phyloP scores from a whole-genome alignment of 2,113 vertebrate genomes.

The Hippocampus mohnikei region DNA sequence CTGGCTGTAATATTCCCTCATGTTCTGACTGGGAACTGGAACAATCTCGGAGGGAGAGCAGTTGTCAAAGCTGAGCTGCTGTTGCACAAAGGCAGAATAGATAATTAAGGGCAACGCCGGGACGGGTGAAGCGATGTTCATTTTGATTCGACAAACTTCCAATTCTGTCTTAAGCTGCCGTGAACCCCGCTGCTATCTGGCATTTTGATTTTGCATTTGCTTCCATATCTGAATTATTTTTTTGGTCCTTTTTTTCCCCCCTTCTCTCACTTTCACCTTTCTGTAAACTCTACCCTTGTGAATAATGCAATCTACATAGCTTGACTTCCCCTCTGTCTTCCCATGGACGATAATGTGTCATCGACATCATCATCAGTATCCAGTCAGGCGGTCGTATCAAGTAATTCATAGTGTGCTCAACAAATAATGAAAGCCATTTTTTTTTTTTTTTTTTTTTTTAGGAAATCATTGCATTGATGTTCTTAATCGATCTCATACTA shows the following conservation, averaged over 20 bases:
- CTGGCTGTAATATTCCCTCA: slow-evolving; percentile 77
- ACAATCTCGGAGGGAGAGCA: slow-evolving; percentile 63
- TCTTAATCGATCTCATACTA: not conserved
- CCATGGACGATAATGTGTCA: slow-evolving; percentile 18
- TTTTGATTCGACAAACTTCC: slow-evolving; percentile 61
- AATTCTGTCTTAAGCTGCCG: slow-evolving; percentile 45
- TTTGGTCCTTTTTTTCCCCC: not conserved
- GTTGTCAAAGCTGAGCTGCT: slow-evolving; percentile 68
- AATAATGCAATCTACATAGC: slow-evolving; percentile 49
- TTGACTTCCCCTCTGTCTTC: slow-evolving; percentile 25
- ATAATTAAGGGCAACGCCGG: slow-evolving; percentile 68
- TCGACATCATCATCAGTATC: no score
- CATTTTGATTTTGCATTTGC: slow-evolving; percentile 60
- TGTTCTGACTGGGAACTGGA: slow-evolving; percentile 57
- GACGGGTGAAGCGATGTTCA: slow-evolving; percentile 58
- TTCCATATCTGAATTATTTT: slow-evolving; percentile 14
- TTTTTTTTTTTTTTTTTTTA: not conserved
- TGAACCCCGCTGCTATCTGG: slow-evolving; percentile 29
- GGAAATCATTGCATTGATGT: not conserved
- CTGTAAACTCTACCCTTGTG: slow-evolving; percentile 32
- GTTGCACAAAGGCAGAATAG: slow-evolving; percentile 69
- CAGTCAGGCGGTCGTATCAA: no score
- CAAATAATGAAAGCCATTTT: no score
- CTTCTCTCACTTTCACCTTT: slow-evolving; percentile 26
- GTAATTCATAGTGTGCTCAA: not conserved